Evolutionary conservation across 2,797 vertebrate species (phyloP), one percentile per base, ranked within the genome.

Genomic region (Channallabes apus): DNA sequence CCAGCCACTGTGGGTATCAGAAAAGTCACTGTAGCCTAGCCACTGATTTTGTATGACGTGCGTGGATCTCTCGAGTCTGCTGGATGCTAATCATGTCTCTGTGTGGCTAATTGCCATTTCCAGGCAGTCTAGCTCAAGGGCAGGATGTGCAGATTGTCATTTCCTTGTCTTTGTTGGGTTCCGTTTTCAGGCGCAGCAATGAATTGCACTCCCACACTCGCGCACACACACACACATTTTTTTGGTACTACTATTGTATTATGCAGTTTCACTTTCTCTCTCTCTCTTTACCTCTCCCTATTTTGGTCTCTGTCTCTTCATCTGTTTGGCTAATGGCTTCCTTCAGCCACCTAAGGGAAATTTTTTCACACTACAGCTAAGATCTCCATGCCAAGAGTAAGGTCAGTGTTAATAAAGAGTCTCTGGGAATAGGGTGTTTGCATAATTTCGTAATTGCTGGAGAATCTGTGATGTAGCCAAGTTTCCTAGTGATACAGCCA

Each of bases 371-470:
- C 83, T 84, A 64, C 82, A 76, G 84, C 82, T 76, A 32, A 83
- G 80, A 73, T 29, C 77, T 81, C 76, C 46, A n/a, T 73, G 79
- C 77, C 77, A 81, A 71, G 3, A 84, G 71, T 82, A 76, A 54
- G 84, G 84, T 90, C 89, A 90, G 76, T 86, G 83, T 86, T 88
- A 87, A 87, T 87, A 87, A 88, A 89, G 87, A 87, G 54, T 79
- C 87, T 84, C 69, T 82, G 80, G 80, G 67, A 87, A 82, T 80
- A 82, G 67, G 78, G 84, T 73, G 76, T 83, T 71, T 67, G 22
- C 18, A 56, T 54, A 73, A 77, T 76, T 82, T 84, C 85, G 72
- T 79, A 68, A 56, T 80, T 71, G 18, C 46, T 76, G 35, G n/a
- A 54, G 17, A 56, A 64, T 84, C 68, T 27, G 67, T 79, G 71